phyloP scores from a whole-genome alignment of 2,888 invertebrate species.

The Cabera pusaria region DNA sequence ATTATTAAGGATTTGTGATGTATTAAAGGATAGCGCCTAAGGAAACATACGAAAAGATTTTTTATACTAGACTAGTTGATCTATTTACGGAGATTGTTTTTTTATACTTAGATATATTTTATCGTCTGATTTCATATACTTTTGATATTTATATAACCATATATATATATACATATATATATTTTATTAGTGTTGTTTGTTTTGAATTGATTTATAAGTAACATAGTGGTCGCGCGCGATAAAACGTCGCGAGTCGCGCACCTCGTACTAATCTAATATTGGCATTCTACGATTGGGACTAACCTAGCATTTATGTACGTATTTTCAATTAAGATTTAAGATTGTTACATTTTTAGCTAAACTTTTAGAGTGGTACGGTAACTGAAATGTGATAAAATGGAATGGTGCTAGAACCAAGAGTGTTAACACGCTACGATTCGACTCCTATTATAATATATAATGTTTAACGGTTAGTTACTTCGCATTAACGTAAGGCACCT shows the following conservation, averaged over 20 bases:
- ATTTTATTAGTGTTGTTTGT: conserved; percentile 84
- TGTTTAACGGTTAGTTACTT: conserved; percentile 78
- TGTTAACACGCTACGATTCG: conserved; percentile 83
- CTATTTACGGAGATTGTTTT: conserved; percentile 84
- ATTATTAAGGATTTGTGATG: conserved; percentile 83
- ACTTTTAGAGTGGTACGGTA: conserved; percentile 84
- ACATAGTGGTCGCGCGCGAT: conserved; percentile 50
- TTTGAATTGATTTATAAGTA: conserved; percentile 77
- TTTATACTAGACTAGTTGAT: conserved; percentile 83
- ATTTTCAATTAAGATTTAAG: conserved; percentile 82
- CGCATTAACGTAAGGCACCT: conserved; percentile 79
- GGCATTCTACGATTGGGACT: conserved; percentile 85
- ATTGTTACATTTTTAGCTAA: conserved; percentile 84
- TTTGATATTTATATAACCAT: conserved; percentile 81
- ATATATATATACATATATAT: conserved; percentile 70
- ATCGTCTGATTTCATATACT: conserved; percentile 83
- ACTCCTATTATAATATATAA: conserved; percentile 80
- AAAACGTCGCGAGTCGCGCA: conserved; percentile 77
- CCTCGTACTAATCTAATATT: conserved; percentile 83
- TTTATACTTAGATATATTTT: conserved; percentile 83
- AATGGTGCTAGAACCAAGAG: conserved; percentile 84
- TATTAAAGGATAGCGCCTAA: conserved; percentile 84
- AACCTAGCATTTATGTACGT: conserved; percentile 83
- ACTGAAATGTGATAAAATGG: conserved; percentile 84
- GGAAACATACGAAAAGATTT: conserved; percentile 84